phyloP scores from a whole-genome alignment of 2,113 vertebrate genomes.

The Eidolon helvum region DNA sequence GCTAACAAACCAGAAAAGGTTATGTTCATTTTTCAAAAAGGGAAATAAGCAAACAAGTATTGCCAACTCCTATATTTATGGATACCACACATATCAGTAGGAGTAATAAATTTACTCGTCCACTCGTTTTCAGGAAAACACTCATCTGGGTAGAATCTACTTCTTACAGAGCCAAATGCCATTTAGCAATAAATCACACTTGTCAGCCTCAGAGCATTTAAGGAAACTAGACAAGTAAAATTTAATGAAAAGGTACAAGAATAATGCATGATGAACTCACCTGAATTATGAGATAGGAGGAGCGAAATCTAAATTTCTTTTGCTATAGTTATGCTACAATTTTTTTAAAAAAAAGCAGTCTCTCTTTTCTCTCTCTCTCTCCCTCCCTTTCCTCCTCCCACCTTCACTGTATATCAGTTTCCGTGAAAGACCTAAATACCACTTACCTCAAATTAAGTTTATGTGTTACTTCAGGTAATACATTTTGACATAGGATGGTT shows the following conservation, averaged over 20 bases:
- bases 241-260: constrained; percentile 77
- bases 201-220: constrained; percentile 49
- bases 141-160: constrained; percentile 48
- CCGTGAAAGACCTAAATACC: constrained; percentile 82
- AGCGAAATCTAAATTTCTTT: constrained; percentile 59
- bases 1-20: constrained; percentile 76
- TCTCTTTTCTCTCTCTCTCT: neutral
- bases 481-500: constrained; percentile 86
- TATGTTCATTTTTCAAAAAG: constrained; percentile 82
- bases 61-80: constrained; percentile 70
- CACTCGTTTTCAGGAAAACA: constrained; percentile 58
- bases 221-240: constrained; percentile 58
- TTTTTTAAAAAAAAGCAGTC: constrained; percentile 45
- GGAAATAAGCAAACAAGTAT: constrained; percentile 81
- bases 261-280: constrained; percentile 56
- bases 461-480: constrained; percentile 83
- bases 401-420: constrained; percentile 73
- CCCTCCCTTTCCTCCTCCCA: neutral
- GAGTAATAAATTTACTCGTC: constrained; percentile 67
- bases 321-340: constrained; percentile 32
- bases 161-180: constrained; percentile 73
- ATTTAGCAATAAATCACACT: constrained; percentile 61
- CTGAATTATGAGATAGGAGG: constrained; percentile 66
- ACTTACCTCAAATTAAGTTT: constrained; percentile 91
- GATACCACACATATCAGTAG: constrained; percentile 73